Evolutionary conservation across 2,888 invertebrate genomes (phyloP).

Genomic region (Pardosa pseudoannulata): DNA sequence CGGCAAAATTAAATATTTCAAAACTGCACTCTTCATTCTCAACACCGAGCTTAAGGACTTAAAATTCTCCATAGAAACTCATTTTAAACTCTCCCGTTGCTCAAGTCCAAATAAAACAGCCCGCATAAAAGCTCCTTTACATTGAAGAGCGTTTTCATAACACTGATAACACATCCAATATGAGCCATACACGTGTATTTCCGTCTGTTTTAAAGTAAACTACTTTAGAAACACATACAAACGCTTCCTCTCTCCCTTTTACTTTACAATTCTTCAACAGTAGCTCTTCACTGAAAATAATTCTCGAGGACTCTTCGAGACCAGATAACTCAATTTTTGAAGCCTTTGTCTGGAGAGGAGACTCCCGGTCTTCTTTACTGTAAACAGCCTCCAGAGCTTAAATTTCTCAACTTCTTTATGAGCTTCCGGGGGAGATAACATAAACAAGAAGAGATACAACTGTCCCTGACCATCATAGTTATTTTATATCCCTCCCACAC

Average conservation of each 20-base stretch:
- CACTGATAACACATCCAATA: constrained; percentile 4
- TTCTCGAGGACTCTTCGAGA: constrained; percentile 42
- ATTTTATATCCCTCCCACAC: constrained; percentile 52
- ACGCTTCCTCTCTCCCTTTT: neutral
- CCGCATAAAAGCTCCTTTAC: neutral
- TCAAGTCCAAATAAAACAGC: neutral
- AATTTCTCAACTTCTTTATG: constrained; percentile 63
- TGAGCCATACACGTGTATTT: constrained; percentile 31
- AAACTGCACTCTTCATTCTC: too few species aligned
- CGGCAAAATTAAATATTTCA: too few species aligned
- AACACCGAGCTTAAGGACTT: neutral
- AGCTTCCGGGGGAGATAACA: constrained; percentile 65
- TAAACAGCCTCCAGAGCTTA: constrained; percentile 53
- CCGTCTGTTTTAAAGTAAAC: constrained; percentile 8
- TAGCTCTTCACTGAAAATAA: constrained; percentile 61
- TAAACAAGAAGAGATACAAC: constrained; percentile 66
- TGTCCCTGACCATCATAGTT: constrained; percentile 62
- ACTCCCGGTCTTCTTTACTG: constrained; percentile 29
- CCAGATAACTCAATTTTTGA: constrained; percentile 41
- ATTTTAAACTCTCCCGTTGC: neutral
- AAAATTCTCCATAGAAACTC: neutral
- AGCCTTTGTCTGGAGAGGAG: neutral
- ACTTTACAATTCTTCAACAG: constrained; percentile 35
- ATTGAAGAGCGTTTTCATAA: constrained; percentile 15
- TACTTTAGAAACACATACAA: neutral